A percentile compares a stretch with the other conserved stretches of the same genome.
These are phyloP conservation scores for Odontocolon sp. DNA, from an alignment of 2,888 invertebrate genomes.

Conservation along the genomic window DNA sequence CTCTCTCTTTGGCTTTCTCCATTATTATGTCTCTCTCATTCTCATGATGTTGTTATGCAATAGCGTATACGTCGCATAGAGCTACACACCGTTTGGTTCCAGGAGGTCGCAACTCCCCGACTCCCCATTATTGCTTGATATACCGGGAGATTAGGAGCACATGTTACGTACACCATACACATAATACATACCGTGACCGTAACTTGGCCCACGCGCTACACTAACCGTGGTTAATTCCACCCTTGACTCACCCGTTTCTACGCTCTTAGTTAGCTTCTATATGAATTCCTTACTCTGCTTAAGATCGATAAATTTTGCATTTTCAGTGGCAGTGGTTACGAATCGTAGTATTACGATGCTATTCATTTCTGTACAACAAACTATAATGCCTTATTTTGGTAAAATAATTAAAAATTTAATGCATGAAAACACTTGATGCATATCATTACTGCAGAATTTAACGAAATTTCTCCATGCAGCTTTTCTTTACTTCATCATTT, in stretches of 20 bases:
- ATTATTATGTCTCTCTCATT: slow-evolving; percentile 20
- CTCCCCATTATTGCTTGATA: slow-evolving; percentile 76
- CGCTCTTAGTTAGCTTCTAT: too few relatives aligned
- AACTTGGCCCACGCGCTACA: slow-evolving; percentile 36
- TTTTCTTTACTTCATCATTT: too few relatives aligned
- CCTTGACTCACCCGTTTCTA: not conserved
- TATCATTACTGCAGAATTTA: too few relatives aligned
- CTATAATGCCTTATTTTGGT: too few relatives aligned
- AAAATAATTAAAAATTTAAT: too few relatives aligned
- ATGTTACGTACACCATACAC: slow-evolving; percentile 73
- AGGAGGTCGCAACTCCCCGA: slow-evolving; percentile 29
- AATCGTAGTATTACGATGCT: too few relatives aligned
- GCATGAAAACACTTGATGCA: too few relatives aligned
- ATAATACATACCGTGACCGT: slow-evolving; percentile 55
- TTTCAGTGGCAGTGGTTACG: too few relatives aligned
- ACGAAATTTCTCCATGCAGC: too few relatives aligned
- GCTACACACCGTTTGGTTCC: slow-evolving; percentile 60
- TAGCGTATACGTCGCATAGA: slow-evolving; percentile 1
- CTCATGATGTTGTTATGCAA: not conserved
- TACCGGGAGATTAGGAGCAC: slow-evolving; percentile 78
- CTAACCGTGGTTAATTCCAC: slow-evolving; percentile 51
- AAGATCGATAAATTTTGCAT: too few relatives aligned
- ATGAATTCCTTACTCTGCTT: too few relatives aligned
- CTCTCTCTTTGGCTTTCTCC: slow-evolving; percentile 26
- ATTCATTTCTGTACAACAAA: too few relatives aligned